A percentile compares a stretch with the other conserved stretches of the same genome.
These are phyloP conservation scores for Therioaphis trifolii DNA, from an alignment of 2,888 invertebrate species.

Conservation along the genomic window DNA sequence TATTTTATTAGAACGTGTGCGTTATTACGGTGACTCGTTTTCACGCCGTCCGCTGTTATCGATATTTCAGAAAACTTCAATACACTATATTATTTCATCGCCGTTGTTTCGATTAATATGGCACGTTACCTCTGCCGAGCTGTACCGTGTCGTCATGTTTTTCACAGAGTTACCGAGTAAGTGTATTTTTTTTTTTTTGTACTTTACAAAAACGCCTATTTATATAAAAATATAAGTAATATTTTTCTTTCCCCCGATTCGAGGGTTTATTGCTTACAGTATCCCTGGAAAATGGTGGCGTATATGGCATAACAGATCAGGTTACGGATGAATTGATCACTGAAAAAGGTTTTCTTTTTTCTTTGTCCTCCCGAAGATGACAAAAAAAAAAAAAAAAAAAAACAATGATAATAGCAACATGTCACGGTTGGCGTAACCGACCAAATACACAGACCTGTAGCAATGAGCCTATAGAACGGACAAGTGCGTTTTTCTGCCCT, in stretches of 20 bases:
- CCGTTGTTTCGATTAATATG: not conserved
- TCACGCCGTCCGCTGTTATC: not conserved
- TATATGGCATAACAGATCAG: not conserved
- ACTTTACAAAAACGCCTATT: not conserved
- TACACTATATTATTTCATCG: not conserved
- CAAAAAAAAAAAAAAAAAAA: not conserved
- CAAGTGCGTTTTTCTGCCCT: not conserved
- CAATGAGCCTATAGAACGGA: not conserved
- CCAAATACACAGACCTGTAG: slow-evolving; percentile 31
- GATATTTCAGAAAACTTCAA: not conserved
- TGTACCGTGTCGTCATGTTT: not conserved
- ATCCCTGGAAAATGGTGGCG: not conserved
- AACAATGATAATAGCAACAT: slow-evolving; percentile 20
- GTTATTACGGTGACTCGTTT: not conserved
- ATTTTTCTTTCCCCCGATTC: not conserved
- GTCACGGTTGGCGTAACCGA: slow-evolving; percentile 13
- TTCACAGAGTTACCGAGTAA: not conserved
- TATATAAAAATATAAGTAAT: not conserved
- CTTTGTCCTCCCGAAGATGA: not conserved
- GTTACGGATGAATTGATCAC: slow-evolving; percentile 29
- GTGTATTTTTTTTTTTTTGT: not conserved
- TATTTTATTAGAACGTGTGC: too few relatives aligned
- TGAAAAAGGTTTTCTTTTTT: slow-evolving; percentile 20
- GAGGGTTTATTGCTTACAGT: not conserved
- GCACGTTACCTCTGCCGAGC: not conserved